Evolutionary conservation across 2,113 vertebrate genomes (phyloP).

Genomic region (Onychostoma macrolepis): DNA sequence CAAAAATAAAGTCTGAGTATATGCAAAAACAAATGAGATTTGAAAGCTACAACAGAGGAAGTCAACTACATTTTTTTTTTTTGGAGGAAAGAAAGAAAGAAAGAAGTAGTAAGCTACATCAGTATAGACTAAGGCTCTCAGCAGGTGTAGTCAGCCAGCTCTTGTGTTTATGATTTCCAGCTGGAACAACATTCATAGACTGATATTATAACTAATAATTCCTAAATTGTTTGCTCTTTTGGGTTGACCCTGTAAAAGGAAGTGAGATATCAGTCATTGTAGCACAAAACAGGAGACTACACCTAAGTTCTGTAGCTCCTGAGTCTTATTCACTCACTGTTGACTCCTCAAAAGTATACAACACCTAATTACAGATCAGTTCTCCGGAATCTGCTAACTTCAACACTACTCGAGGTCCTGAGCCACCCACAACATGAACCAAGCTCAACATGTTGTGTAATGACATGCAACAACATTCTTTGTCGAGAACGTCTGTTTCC

Average conservation of each 20-base stretch:
- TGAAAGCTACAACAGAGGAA: not conserved
- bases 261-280: not conserved
- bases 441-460: not conserved
- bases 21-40: not conserved
- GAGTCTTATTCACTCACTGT: not conserved
- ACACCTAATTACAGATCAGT: not conserved
- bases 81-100: not conserved
- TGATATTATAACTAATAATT: not conserved
- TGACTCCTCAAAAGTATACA: constrained; percentile 12
- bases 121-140: not conserved
- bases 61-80: not conserved
- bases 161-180: not conserved
- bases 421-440: not conserved
- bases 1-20: not conserved
- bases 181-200: not conserved
- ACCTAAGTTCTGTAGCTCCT: not conserved
- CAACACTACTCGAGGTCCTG: not conserved
- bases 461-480: constrained; percentile 15
- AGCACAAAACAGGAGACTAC: not conserved
- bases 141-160: not conserved
- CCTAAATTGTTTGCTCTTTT: not conserved
- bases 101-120: too few species aligned
- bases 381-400: not conserved
- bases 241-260: not conserved
- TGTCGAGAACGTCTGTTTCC: not conserved